Base-by-base conservation (phyloP, 2,113 vertebrate species). In the Pangasianodon gigas region DNA sequence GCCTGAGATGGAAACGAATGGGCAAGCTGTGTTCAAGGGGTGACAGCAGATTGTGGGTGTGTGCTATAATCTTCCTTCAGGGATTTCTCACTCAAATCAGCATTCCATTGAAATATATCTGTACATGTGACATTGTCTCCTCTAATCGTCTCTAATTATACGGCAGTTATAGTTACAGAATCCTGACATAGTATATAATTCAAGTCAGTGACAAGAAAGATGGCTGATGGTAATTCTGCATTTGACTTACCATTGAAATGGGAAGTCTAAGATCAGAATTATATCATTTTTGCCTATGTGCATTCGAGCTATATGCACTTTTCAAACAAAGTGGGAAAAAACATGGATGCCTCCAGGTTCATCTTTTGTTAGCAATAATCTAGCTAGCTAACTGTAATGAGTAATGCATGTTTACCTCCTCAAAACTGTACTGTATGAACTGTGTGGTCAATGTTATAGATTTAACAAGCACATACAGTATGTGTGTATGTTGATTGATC, bases 61-160 rank as follows among this genome's bases (percentile, higher is more conserved):
- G 37, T 84, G 81, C 67, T 1, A 51, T 62, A 77, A 84, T 67
- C 54, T 77, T 69, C 41, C 41, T 83, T 89, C 32, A 26, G 8
- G 44, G 62, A 88, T 85, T 81, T 14, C 41, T 88, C 37, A 9
- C 26, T 51, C 29, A 74, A 52, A 60, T 89, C 71, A 41, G 54
- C 88, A 77, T 46, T 56, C 71, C 21, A 19, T 60, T 80, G 52
- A 51, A 44, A 89, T 44, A 86, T 16, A 82, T 75, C 51, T 85
- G 16, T 21, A 84, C 62, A 75, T 19, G 26, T 54, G n/a, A 54
- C 26, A 54, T 24, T n/a, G 14, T 75, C 4, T 79, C 46, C 14
- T 83, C n/a, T 75, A 10, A 46, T 69, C 37, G 26, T 54, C 51
- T 46, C 52, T 48, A 79, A n/a, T 51, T 21, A 41, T 79, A 85